Conservation (phyloP, 2,888 invertebrate species). For the Dugesia japonica region DNA sequence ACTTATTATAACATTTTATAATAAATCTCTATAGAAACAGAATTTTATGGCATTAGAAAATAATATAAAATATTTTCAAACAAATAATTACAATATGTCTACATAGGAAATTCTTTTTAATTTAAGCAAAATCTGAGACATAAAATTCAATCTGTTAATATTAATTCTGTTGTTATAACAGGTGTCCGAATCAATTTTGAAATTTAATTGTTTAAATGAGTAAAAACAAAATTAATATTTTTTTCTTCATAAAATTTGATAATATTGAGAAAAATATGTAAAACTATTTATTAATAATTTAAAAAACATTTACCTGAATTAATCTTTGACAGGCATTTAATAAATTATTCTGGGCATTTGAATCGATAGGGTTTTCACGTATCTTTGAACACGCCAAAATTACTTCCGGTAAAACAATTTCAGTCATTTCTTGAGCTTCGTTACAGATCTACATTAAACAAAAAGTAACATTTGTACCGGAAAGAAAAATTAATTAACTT, state of each 20-base stretch:
- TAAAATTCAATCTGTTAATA: too few relatives aligned
- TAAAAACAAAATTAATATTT: neutral
- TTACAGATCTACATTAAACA: neutral
- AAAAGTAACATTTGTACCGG: neutral
- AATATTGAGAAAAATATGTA: neutral
- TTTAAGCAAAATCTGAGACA: neutral
- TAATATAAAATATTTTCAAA: neutral
- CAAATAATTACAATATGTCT: neutral
- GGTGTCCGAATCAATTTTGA: too few relatives aligned
- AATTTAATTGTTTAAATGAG: neutral
- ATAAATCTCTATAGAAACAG: too few relatives aligned
- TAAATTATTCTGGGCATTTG: slow-evolving; percentile 59
- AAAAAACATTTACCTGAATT: slow-evolving; percentile 36
- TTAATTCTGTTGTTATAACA: too few relatives aligned
- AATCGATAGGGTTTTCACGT: slow-evolving; percentile 53
- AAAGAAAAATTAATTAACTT: slow-evolving; percentile 5
- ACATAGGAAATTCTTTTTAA: neutral
- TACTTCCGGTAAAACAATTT: slow-evolving; percentile 23
- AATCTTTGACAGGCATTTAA: slow-evolving; percentile 66
- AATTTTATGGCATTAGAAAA: too few relatives aligned
- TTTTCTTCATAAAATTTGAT: neutral
- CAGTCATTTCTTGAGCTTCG: slow-evolving; percentile 27
- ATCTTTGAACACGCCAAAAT: slow-evolving; percentile 11
- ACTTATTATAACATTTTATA: too few relatives aligned
- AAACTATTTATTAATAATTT: neutral